phyloP scores from a whole-genome alignment of 2,797 vertebrate species.

The Syngnathus acus region DNA sequence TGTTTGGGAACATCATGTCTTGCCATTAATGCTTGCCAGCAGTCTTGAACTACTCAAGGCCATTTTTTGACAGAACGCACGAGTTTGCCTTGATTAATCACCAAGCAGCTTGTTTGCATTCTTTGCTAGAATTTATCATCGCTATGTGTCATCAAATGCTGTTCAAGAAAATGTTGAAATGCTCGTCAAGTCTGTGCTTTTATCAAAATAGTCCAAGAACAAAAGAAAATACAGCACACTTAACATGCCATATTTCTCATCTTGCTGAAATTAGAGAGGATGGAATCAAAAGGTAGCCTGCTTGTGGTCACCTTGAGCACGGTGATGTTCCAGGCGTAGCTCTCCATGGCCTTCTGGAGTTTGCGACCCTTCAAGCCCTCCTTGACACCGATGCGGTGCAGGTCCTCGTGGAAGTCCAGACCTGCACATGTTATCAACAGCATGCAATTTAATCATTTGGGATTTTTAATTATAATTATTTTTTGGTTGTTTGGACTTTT shows the following conservation, averaged over 20 bases:
- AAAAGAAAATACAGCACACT: background rate
- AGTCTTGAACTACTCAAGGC: background rate
- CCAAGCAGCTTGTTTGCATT: background rate
- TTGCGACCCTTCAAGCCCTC: slow-evolving; percentile 86
- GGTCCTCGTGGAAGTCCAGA: slow-evolving; percentile 85
- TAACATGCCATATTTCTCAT: background rate
- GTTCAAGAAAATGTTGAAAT: background rate
- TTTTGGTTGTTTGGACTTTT: no score
- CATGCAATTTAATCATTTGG: no score
- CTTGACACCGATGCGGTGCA: slow-evolving; percentile 81
- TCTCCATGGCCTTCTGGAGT: slow-evolving; percentile 88
- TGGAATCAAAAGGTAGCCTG: background rate
- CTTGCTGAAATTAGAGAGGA: background rate
- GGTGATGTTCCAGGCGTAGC: slow-evolving; percentile 98
- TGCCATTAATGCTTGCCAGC: background rate
- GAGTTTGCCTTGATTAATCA: background rate
- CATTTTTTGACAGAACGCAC: background rate
- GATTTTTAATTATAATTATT: no score
- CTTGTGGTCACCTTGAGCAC: slow-evolving; percentile 83
- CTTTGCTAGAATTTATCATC: background rate
- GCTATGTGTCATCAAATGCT: background rate
- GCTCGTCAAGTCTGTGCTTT: background rate
- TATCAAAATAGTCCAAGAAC: background rate
- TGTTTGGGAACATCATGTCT: slow-evolving; percentile 3
- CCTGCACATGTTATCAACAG: slow-evolving; percentile 53